Evolutionary conservation across 1,140 invertebrate species (phyloP), one percentile per base, ranked within the genome.

Genomic region (Papilio aristodemus): DNA sequence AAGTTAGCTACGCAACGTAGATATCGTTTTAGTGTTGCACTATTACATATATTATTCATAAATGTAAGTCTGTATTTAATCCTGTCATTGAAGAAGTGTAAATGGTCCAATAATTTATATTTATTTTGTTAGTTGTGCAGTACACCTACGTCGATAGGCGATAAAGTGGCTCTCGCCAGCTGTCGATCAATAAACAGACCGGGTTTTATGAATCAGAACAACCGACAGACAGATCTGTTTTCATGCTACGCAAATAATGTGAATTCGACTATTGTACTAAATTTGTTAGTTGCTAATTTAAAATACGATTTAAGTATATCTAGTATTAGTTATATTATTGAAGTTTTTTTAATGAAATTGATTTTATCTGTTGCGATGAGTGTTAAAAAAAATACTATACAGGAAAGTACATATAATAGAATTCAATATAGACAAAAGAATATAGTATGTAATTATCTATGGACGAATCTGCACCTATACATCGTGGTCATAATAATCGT

Each of bases 261-360:
- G 39, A 63, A 37, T 19, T 60, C 57, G 27, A 62, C 71, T 72
- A 54, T 54, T 54, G 46, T 54, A 54, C 68, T 43, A 25, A 59
- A 59, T 38, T 27, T 69, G 6, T 38, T 36, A 66, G 63, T 59
- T 43, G 0, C 63, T 46, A 41, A 66, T 66, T 63, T 27, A 69
- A 72, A 69, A 72, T 37, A 38, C n/a, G 50, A n/a, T n/a, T n/a
- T n/a, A n/a, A n/a, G n/a, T n/a, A n/a, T n/a, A n/a, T n/a, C n/a
- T n/a, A n/a, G n/a, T n/a, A n/a, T n/a, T n/a, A n/a, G n/a, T n/a
- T n/a, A n/a, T n/a, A n/a, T n/a, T n/a, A n/a, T n/a, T n/a, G n/a
- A n/a, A n/a, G n/a, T n/a, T n/a, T n/a, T n/a, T n/a, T n/a, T n/a
- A n/a, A n/a, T n/a, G n/a, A n/a, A n/a, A n/a, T n/a, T n/a, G n/a